phyloP scores from a whole-genome alignment of 2,113 vertebrate species.

The Pao palembangensis region DNA sequence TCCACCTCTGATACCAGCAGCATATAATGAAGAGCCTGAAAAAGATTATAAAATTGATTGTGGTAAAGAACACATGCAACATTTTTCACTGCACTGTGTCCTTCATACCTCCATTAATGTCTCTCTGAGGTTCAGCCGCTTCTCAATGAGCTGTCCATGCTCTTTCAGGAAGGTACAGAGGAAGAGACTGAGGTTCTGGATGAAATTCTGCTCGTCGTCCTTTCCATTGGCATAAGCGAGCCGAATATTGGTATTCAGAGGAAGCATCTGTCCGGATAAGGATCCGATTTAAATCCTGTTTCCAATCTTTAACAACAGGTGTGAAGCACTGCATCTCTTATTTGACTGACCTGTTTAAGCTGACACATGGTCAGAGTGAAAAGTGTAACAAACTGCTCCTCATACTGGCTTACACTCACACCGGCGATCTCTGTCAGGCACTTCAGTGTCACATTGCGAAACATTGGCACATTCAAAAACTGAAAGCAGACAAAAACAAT shows the following conservation, averaged over 20 bases:
- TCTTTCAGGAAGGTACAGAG: slow-evolving; percentile 98
- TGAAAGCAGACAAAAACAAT: slow-evolving; percentile 43
- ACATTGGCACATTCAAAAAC: slow-evolving; percentile 99
- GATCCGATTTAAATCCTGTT: background rate
- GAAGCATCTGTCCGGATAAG: slow-evolving; percentile 85
- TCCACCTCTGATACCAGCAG: slow-evolving; percentile 97
- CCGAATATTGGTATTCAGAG: slow-evolving; percentile 96
- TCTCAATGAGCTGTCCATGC: slow-evolving; percentile 95
- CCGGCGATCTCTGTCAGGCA: slow-evolving; percentile 99
- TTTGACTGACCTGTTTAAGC: slow-evolving; percentile 87
- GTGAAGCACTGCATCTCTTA: background rate
- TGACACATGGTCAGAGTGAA: slow-evolving; percentile 99
- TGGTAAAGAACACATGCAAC: background rate
- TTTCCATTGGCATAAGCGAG: slow-evolving; percentile 96
- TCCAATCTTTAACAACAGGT: background rate
- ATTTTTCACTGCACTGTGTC: background rate
- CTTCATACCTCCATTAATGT: slow-evolving; percentile 91
- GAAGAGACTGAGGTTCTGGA: slow-evolving; percentile 98
- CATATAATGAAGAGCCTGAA: slow-evolving; percentile 97
- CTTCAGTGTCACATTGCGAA: slow-evolving; percentile 97
- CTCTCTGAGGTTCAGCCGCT: slow-evolving; percentile 92
- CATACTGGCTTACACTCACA: slow-evolving; percentile 96
- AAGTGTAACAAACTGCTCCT: slow-evolving; percentile 96
- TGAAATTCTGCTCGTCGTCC: slow-evolving; percentile 99
- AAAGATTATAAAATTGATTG: background rate